Percentiles rank a stretch among this genome's conserved stretches.
These are phyloP conservation scores for Malurus elegans DNA, from an alignment of 2,113 vertebrate species.

Conservation along the genomic window DNA sequence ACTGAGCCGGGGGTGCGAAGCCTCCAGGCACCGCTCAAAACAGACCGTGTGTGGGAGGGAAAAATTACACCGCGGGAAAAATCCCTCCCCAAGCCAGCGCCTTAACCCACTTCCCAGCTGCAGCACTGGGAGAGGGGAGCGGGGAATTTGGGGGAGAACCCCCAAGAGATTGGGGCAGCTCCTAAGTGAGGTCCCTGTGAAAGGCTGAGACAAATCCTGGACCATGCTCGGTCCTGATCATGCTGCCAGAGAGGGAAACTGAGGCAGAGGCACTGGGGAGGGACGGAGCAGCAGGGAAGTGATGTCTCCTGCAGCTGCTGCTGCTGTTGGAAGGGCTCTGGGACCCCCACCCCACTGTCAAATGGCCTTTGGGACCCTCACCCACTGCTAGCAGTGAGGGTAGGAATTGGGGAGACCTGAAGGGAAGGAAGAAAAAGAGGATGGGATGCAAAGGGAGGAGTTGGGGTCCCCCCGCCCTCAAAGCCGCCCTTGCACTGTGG, in stretches of 20 bases:
- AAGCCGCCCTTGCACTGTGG: background rate
- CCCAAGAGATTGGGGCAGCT: background rate
- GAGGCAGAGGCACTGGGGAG: background rate
- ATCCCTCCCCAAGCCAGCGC: background rate
- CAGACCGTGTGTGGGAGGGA: slow-evolving; percentile 61
- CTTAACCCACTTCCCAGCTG: slow-evolving; percentile 3
- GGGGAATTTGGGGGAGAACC: background rate
- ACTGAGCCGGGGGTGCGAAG: background rate
- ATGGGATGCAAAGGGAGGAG: background rate
- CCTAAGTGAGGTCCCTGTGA: fast-evolving
- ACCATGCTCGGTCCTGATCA: background rate
- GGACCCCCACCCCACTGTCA: background rate
- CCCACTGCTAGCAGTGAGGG: background rate
- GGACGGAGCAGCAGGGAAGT: background rate
- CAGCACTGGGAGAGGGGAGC: background rate
- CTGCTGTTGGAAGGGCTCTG: background rate
- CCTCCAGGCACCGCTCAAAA: slow-evolving; percentile 46
- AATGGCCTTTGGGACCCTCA: background rate
- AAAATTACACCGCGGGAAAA: slow-evolving; percentile 50
- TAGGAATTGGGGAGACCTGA: background rate
- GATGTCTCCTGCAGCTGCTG: background rate
- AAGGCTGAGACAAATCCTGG: too few relatives aligned
- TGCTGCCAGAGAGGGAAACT: background rate
- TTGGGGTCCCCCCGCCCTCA: too few relatives aligned
- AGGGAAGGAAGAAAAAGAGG: background rate